phyloP scores from a whole-genome alignment of 2,113 vertebrate species.

The Pelecanus crispus region DNA sequence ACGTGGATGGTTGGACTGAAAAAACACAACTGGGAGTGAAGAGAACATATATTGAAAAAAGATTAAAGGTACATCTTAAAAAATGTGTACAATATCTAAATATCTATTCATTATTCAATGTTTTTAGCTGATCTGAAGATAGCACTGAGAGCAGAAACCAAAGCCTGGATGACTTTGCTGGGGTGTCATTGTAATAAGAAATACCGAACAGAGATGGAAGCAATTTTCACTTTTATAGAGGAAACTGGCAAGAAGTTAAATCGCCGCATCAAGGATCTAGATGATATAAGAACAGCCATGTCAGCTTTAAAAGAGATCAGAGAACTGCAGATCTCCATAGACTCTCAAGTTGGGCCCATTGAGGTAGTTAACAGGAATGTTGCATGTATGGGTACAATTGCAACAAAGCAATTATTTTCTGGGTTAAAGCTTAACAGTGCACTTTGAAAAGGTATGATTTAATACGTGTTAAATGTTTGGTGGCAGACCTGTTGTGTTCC shows the following conservation, averaged over 20 bases:
- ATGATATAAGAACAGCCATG: conserved; percentile 92
- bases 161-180: conserved; percentile 86
- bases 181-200: conserved; percentile 87
- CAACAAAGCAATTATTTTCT: not conserved
- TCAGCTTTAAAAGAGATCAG: conserved; percentile 87
- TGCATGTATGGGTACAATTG: not conserved
- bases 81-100: not conserved
- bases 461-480: not conserved
- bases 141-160: conserved; percentile 85
- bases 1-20: not conserved
- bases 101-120: not conserved
- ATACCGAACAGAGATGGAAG: conserved; percentile 88
- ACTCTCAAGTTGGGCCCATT: conserved; percentile 87
- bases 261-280: conserved; percentile 85
- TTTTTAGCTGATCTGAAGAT: conserved; percentile 85
- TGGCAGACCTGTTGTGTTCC: not conserved
- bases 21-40: not conserved
- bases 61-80: not conserved
- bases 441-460: not conserved
- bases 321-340: conserved; percentile 84
- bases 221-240: conserved; percentile 84
- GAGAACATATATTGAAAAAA: not conserved
- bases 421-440: not conserved
- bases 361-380: conserved; percentile 78
- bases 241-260: conserved; percentile 89